Evolutionary conservation across 1,140 invertebrate genomes (phyloP), one percentile per base, ranked within the genome.

Genomic region (Zaprionus capensis): DNA sequence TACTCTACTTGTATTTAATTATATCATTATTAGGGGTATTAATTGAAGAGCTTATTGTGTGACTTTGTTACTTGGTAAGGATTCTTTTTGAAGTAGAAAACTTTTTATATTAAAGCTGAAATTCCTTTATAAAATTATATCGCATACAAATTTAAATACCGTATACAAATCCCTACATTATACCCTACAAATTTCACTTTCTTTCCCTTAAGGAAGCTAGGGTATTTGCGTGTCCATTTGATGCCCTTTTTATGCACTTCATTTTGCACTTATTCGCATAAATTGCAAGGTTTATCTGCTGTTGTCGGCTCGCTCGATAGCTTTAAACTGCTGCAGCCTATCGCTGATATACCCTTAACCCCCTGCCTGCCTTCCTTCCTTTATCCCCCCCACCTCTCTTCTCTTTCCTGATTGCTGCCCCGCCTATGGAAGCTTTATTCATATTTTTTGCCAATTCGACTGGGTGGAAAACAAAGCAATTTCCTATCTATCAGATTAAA

Each of bases 401-500:
- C 36, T 36, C 65, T 76, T 63, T 66, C 44, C 20, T 70, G 68
- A 41, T 53, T 62, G 57, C 41, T 11, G 41, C 15, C 28, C 17
- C 15, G 7, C 24, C 22, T 17, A 34, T 22, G 9, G 20, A 15
- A 41, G 36, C 17, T 59, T 76, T 56, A 44, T 76, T 76, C 57
- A 72, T 72, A 72, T 62, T 67, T 64, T 76, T 72, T 62, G 57
- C 38, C 67, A 76, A 71, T 66, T 72, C 38, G 49, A 59, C 41
- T 71, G 62, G 26, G 68, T 76, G 68, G 73, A 90, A 88, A 88
- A 88, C 85, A 88, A 88, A 88, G 84, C 85, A 90, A 88, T 88
- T 88, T 88, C 84, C 84, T 88, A 88, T 88, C 85, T 88, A 81
- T 88, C 85, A 88, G 85, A 88, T 88, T 88, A 85, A 88, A 90